Conservation (phyloP, 2,888 invertebrate genomes). For the Chymomyza amoena region DNA sequence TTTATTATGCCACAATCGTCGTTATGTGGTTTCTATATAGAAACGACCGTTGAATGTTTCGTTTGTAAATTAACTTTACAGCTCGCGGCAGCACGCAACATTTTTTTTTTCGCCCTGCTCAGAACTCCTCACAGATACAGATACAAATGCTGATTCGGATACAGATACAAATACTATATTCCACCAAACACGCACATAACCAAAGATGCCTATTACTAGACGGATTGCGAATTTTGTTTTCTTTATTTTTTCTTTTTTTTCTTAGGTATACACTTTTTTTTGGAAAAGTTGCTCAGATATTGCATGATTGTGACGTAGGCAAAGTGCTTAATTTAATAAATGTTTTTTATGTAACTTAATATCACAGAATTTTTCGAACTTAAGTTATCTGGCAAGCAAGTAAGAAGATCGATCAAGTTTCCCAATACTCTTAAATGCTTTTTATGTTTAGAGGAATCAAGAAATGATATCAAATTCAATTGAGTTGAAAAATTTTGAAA, state of each 20-base stretch:
- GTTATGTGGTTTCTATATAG: constrained; percentile 36
- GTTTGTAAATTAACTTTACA: constrained; percentile 68
- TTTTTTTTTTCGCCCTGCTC: constrained; percentile 36
- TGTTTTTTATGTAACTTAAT: no score
- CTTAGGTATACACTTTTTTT: constrained; percentile 7
- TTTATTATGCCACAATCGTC: constrained; percentile 65
- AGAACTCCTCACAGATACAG: constrained; percentile 21
- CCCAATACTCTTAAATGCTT: no score
- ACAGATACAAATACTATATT: background rate
- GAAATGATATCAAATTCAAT: no score
- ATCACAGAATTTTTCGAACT: no score
- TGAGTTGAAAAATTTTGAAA: no score
- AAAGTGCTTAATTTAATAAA: no score
- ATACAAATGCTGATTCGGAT: background rate
- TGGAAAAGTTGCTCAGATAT: background rate
- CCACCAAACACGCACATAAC: background rate
- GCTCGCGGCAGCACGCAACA: constrained; percentile 55
- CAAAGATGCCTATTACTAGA: background rate
- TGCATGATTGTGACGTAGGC: background rate
- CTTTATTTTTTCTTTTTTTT: background rate
- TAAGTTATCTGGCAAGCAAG: no score
- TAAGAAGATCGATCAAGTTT: no score
- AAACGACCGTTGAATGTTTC: constrained; percentile 60
- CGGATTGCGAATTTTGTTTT: constrained; percentile 9
- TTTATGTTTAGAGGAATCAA: no score